These are phyloP conservation scores for Ptyas mucosa DNA, from an alignment of 2,113 vertebrate genomes.

Conservation along the genomic window DNA sequence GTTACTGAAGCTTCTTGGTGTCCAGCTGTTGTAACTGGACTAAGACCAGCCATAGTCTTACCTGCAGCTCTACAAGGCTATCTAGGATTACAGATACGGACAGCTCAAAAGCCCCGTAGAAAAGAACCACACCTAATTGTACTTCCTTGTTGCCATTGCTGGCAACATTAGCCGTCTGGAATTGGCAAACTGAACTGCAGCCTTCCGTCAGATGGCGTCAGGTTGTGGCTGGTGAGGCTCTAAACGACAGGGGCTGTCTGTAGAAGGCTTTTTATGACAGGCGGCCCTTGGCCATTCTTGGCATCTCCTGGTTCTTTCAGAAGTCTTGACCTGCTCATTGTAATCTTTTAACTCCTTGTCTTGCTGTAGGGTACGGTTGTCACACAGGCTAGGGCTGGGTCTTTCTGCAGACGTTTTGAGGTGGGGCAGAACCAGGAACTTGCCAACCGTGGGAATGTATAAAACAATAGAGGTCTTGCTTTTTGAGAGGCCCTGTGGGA, in stretches of 20 bases:
- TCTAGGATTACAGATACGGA: no score
- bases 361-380: neutral
- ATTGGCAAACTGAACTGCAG: neutral
- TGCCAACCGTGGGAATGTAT: conserved; percentile 2
- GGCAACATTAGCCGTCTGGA: neutral
- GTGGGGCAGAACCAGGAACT: conserved; percentile 22
- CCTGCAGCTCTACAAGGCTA: neutral
- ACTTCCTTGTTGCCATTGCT: neutral
- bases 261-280: neutral
- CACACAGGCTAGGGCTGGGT: accelerated
- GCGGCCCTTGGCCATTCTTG: neutral
- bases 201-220: neutral
- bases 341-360: neutral
- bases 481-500: conserved; percentile 29
- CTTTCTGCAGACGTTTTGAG: conserved; percentile 21
- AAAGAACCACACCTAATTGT: neutral
- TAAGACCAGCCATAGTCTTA: neutral
- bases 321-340: neutral
- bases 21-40: neutral
- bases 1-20: neutral
- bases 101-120: neutral
- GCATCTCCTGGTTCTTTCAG: neutral
- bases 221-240: neutral
- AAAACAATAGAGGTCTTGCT: neutral
- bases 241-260: neutral